Evolutionary conservation across 2,797 vertebrate species (phyloP).

Genomic region (Thalassophryne amazonica): DNA sequence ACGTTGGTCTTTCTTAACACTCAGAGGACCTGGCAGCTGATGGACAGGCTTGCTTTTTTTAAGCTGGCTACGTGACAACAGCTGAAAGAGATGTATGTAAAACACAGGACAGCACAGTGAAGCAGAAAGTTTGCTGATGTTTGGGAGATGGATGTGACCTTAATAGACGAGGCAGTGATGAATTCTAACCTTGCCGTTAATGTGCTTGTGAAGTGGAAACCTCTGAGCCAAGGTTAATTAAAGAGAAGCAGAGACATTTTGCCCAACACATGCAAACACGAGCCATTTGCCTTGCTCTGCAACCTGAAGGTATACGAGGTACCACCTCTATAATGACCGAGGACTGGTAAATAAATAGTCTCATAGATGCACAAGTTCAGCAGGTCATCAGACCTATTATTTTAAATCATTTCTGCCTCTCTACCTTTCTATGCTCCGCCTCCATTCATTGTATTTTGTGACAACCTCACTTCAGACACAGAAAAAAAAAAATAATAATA

Average conservation of each 20-base stretch:
- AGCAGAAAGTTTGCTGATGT: not conserved
- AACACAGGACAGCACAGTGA: not conserved
- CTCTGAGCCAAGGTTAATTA: constrained; percentile 4
- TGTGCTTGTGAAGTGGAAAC: constrained; percentile 23
- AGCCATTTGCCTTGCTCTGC: constrained; percentile 1
- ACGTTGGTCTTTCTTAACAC: not conserved
- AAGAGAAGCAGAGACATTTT: not conserved
- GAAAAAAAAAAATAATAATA: too few species aligned
- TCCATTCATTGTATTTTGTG: too few species aligned
- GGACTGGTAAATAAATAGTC: constrained; percentile 2
- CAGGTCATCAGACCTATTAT: constrained; percentile 11
- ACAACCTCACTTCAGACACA: too few species aligned
- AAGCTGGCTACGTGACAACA: not conserved
- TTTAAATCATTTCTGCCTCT: too few species aligned
- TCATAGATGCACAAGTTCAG: not conserved
- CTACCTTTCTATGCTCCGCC: too few species aligned
- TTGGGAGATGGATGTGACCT: not conserved
- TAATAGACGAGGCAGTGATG: constrained; percentile 15
- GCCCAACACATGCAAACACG: constrained; percentile 1
- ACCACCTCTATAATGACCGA: not conserved
- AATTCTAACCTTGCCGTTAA: constrained; percentile 8
- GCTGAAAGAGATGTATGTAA: not conserved
- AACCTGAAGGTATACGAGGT: not conserved
- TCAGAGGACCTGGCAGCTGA: not conserved
- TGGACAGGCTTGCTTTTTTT: not conserved